phyloP scores from a whole-genome alignment of 2,888 invertebrate species.

The Ceramica pisi region DNA sequence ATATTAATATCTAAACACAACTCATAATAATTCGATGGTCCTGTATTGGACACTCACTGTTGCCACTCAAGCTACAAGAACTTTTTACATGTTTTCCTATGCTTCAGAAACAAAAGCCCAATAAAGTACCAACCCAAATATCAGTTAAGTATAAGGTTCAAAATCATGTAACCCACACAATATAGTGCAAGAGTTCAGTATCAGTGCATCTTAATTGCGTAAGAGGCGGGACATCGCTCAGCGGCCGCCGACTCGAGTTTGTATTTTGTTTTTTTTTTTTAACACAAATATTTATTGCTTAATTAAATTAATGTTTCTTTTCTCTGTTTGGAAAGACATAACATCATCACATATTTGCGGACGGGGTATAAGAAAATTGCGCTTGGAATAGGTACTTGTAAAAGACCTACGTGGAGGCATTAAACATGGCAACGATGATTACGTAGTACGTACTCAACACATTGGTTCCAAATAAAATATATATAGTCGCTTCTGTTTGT shows the following conservation, averaged over 20 bases:
- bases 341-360: slow-evolving; percentile 35
- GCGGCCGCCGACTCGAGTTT: slow-evolving; percentile 44
- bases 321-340: slow-evolving; percentile 46
- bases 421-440: background rate
- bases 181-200: slow-evolving; percentile 59
- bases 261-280: slow-evolving; percentile 60
- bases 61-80: slow-evolving; percentile 59
- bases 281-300: slow-evolving; percentile 65
- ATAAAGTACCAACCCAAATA: slow-evolving; percentile 25
- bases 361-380: slow-evolving; percentile 6
- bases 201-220: slow-evolving; percentile 66
- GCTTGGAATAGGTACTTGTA: background rate
- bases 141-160: slow-evolving; percentile 41
- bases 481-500: slow-evolving; percentile 46
- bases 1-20: too few species aligned
- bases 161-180: slow-evolving; percentile 42
- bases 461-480: slow-evolving; percentile 26
- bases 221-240: slow-evolving; percentile 62
- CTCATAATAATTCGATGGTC: background rate
- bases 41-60: slow-evolving; percentile 8
- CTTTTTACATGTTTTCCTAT: slow-evolving; percentile 43
- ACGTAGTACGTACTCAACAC: slow-evolving; percentile 13
- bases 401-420: background rate
- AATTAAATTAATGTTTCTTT: slow-evolving; percentile 63
- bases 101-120: slow-evolving; percentile 22